These are phyloP conservation scores for Hassar affinis DNA, from an alignment of 2,113 vertebrate genomes.

Conservation along the genomic window DNA sequence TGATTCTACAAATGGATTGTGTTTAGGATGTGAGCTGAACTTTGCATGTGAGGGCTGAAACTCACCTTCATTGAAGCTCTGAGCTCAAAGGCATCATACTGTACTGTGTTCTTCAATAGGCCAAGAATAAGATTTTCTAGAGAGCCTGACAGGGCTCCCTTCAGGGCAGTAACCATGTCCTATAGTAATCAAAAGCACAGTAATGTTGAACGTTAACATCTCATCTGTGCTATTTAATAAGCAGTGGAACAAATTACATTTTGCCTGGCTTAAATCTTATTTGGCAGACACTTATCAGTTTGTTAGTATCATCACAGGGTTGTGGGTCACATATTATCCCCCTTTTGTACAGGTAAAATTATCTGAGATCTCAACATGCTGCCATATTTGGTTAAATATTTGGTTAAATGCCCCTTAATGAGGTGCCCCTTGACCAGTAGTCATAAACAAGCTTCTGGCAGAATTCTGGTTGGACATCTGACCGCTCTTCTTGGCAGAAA, in stretches of 20 bases:
- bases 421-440: no score
- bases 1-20: neutral
- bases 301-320: neutral
- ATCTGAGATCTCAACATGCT: no score
- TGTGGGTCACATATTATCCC: no score
- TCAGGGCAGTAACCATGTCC: constrained; percentile 81
- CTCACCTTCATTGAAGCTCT: constrained; percentile 90
- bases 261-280: neutral
- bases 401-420: no score
- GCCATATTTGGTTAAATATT: no score
- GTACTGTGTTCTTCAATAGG: constrained; percentile 87
- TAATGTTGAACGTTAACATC: neutral
- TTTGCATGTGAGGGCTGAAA: neutral
- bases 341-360: no score
- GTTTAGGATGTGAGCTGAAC: neutral
- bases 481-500: no score
- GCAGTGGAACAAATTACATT: no score
- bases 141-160: constrained; percentile 86
- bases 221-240: neutral
- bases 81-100: constrained; percentile 89
- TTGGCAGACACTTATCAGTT: neutral
- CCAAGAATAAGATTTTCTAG: constrained; percentile 87
- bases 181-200: constrained; percentile 36
- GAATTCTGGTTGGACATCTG: no score
- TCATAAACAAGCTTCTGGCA: no score